Conservation (phyloP, 1,140 invertebrate species). For the Matsumurasca onukii region DNA sequence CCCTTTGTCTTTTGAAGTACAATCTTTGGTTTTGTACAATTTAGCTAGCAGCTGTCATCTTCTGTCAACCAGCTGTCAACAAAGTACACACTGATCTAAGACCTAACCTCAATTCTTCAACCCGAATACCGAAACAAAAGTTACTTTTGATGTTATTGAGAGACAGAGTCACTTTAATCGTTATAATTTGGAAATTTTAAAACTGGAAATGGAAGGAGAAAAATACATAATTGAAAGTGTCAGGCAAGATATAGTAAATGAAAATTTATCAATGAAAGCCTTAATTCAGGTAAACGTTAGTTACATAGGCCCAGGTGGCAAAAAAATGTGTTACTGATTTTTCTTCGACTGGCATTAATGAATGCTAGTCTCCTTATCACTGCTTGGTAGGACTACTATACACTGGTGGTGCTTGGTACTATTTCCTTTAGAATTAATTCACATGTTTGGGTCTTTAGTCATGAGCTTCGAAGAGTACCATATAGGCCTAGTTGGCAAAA, state of each 20-base stretch:
- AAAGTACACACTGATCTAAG: too few relatives aligned
- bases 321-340: constrained; percentile 14
- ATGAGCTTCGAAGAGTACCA: background rate
- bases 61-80: too few relatives aligned
- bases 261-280: constrained; percentile 71
- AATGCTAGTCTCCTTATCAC: background rate
- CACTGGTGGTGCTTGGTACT: too few relatives aligned
- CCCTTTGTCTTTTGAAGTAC: too few relatives aligned
- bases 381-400: background rate
- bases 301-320: too few relatives aligned
- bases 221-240: constrained; percentile 36
- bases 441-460: background rate
- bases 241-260: constrained; percentile 65
- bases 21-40: too few relatives aligned
- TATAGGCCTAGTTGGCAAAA: too few relatives aligned
- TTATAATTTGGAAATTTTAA: background rate
- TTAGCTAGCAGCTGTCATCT: too few relatives aligned
- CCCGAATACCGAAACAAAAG: too few relatives aligned
- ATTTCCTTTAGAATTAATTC: background rate
- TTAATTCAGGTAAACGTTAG: constrained; percentile 66
- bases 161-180: too few relatives aligned
- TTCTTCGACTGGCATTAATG: background rate
- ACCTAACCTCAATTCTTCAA: too few relatives aligned
- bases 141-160: too few relatives aligned
- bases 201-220: constrained; percentile 24